phyloP scores from a whole-genome alignment of 2,113 vertebrate species.

The Mesitornis unicolor region DNA sequence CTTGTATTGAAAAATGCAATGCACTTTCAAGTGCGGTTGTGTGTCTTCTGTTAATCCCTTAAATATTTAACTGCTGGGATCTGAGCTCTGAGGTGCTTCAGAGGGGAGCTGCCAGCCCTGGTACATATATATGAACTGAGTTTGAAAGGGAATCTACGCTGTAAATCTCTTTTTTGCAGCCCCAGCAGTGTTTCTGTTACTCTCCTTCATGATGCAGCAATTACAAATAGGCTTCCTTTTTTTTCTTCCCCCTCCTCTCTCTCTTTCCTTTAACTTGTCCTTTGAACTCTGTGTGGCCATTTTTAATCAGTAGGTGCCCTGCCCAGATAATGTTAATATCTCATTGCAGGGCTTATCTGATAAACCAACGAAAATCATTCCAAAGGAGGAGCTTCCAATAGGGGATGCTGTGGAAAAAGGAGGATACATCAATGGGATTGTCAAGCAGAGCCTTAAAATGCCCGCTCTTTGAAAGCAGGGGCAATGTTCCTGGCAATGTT shows the following conservation, averaged over 20 bases:
- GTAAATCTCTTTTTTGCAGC: background rate
- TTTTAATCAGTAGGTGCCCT: background rate
- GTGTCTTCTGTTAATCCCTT: background rate
- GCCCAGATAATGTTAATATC: background rate
- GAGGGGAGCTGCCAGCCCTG: background rate
- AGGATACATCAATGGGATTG: background rate
- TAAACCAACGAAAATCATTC: background rate
- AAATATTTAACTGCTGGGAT: background rate
- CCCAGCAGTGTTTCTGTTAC: background rate
- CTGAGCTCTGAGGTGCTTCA: background rate
- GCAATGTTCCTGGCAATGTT: background rate
- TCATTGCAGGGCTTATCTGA: background rate
- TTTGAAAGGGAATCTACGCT: background rate
- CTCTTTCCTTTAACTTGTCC: background rate
- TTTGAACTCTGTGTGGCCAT: background rate
- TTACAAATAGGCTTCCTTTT: background rate
- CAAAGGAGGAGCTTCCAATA: background rate
- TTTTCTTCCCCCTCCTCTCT: rapidly evolving
- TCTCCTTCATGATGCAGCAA: background rate
- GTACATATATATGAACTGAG: background rate
- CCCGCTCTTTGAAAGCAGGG: background rate
- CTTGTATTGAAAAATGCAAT: background rate
- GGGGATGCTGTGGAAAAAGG: background rate
- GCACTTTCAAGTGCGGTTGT: background rate
- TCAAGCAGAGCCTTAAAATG: background rate